phyloP scores from a whole-genome alignment of 2,888 invertebrate species.

The Acholoe squamosa region DNA sequence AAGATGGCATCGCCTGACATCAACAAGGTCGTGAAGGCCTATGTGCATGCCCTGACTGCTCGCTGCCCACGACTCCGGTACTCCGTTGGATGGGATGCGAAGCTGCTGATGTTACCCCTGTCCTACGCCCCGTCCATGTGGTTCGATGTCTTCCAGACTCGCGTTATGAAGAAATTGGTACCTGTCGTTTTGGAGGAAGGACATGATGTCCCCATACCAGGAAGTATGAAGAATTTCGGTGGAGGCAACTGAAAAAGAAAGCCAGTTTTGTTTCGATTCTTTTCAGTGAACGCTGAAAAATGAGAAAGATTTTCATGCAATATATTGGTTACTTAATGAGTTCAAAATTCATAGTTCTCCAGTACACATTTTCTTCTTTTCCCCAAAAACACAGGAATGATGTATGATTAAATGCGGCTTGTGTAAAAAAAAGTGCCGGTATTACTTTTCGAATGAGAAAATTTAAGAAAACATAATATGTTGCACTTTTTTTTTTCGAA shows the following conservation, averaged over 20 bases:
- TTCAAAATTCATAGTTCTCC: no score
- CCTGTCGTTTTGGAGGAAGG: slow-evolving; percentile 46
- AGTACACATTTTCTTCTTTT: no score
- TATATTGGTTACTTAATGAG: no score
- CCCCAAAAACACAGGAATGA: no score
- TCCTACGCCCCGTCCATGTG: slow-evolving; percentile 65
- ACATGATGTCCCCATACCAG: slow-evolving; percentile 26
- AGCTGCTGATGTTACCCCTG: slow-evolving; percentile 65
- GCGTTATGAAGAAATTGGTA: background rate
- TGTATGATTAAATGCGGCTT: no score
- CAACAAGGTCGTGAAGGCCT: slow-evolving; percentile 67
- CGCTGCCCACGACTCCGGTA: slow-evolving; percentile 66
- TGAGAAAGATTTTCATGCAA: no score
- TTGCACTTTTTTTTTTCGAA: no score
- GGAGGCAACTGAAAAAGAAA: background rate
- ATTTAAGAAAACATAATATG: no score
- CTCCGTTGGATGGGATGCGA: slow-evolving; percentile 67
- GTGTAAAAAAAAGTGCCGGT: no score
- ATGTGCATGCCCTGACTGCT: slow-evolving; percentile 69
- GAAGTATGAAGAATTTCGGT: slow-evolving; percentile 24
- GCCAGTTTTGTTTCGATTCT: no score
- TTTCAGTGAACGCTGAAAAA: no score
- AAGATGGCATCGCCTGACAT: slow-evolving; percentile 63
- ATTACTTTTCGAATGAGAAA: no score
- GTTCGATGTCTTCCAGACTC: slow-evolving; percentile 38